Evolutionary conservation across 2,113 vertebrate species (phyloP).

Genomic region (Varanus salvator): DNA sequence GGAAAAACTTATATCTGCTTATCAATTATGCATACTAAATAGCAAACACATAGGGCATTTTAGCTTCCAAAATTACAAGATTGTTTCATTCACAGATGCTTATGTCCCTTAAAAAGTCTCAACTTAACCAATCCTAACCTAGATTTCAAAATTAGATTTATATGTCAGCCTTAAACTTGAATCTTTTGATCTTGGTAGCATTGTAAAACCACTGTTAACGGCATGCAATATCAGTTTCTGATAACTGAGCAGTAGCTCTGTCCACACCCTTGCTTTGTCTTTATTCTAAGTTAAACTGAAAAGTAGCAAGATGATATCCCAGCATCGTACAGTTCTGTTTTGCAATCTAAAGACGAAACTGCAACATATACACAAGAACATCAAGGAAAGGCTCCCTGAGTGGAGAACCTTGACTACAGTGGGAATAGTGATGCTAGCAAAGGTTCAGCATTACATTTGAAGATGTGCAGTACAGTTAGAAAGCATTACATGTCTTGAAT

Average conservation of each 20-base stretch:
- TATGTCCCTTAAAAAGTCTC: background rate
- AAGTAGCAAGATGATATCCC: background rate
- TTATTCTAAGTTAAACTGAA: background rate
- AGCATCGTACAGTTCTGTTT: background rate
- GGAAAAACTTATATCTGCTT: background rate
- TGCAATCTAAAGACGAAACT: background rate
- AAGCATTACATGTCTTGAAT: background rate
- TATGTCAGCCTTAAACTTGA: background rate
- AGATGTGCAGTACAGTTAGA: background rate
- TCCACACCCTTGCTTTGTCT: background rate
- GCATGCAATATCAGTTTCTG: background rate
- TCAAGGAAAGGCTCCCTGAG: background rate
- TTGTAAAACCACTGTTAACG: background rate
- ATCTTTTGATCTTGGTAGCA: background rate
- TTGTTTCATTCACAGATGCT: background rate
- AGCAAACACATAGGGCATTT: background rate
- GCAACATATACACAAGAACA: too few relatives aligned
- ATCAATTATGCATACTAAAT: background rate
- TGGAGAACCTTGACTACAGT: background rate
- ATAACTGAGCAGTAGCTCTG: background rate
- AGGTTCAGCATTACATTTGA: background rate
- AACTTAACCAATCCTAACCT: background rate
- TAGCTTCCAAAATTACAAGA: background rate
- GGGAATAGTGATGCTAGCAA: background rate
- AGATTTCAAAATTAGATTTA: background rate